Base-by-base conservation (phyloP, 1,140 invertebrate genomes). In the Diachasma alloeum region DNA sequence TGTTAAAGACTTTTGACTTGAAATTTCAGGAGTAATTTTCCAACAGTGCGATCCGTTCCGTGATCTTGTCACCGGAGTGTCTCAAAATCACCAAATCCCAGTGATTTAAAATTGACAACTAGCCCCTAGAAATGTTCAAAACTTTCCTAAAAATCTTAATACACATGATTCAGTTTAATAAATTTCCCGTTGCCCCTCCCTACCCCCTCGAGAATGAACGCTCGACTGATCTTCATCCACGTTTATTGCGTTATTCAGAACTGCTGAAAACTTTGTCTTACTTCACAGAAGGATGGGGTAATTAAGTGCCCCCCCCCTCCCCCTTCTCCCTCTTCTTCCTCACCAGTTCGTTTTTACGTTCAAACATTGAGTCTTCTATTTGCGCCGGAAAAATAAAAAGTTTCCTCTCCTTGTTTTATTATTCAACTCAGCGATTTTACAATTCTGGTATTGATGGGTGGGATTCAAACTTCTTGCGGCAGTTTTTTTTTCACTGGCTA, bases 211-310 rank as follows among this genome's bases (percentile, higher is more conserved):
- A 31, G 26, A 84, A 85, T 83, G 84, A 85, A 85, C 79, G 84
- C 79, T 83, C 63, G 46, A 78, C 74, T 81, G 82, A 72, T 66
- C 63, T 66, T 67, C 77, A 79, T 66, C 69, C 77, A 79, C 80
- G 82, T 84, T 79, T 83, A 85, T 85, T 78, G 80, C 79, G 79
- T 83, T 83, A 84, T 78, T 76, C 78, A 24, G 42, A 36, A 46
- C 36, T 15, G 66, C 63, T 46, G 67, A 79, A 84, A 81, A 75
- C 84, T 85, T 86, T 78, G 79, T 48, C 75, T 82, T 79, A 76
- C 59, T 66, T 26, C 13, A 26, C 31, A 36, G 63, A 26, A 66
- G 63, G 26, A 72, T 79, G 63, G 75, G 81, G 79, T 83, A 83
- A 85, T 83, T 83, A 81, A 80, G 78, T 78, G 72, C 80, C 72